Evolutionary conservation across 2,113 vertebrate species (phyloP).

Genomic region (Gnathonemus echidnorhynchus): DNA sequence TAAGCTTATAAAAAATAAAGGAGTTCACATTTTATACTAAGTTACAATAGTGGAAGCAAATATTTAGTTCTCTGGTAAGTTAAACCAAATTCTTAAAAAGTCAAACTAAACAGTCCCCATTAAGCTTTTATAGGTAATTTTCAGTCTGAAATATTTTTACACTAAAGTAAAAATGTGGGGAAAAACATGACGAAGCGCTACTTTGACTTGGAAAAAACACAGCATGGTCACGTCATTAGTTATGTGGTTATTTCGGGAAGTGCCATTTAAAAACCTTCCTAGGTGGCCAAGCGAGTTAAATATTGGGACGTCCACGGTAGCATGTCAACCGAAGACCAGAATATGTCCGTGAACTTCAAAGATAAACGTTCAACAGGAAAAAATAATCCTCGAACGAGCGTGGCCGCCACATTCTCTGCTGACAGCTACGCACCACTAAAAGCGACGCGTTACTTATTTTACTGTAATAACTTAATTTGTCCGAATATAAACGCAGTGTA

Average conservation of each 20-base stretch:
- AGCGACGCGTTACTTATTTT: neutral
- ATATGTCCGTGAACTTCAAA: neutral
- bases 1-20: neutral
- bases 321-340: neutral
- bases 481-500: neutral
- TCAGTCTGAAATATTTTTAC: neutral
- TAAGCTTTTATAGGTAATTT: neutral
- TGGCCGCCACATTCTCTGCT: neutral
- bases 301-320: neutral
- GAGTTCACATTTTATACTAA: neutral
- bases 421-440: neutral
- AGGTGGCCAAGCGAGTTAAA: neutral
- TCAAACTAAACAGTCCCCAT: neutral
- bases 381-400: neutral
- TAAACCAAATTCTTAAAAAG: neutral
- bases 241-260: neutral
- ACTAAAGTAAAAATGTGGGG: neutral
- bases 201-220: neutral
- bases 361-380: neutral
- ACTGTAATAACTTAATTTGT: neutral
- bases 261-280: neutral
- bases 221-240: neutral
- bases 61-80: neutral
- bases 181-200: neutral
- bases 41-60: neutral